Evolutionary conservation across 2,113 vertebrate genomes (phyloP), one percentile per base, ranked within the genome.

Genomic region (Paramormyrops kingsleyae): DNA sequence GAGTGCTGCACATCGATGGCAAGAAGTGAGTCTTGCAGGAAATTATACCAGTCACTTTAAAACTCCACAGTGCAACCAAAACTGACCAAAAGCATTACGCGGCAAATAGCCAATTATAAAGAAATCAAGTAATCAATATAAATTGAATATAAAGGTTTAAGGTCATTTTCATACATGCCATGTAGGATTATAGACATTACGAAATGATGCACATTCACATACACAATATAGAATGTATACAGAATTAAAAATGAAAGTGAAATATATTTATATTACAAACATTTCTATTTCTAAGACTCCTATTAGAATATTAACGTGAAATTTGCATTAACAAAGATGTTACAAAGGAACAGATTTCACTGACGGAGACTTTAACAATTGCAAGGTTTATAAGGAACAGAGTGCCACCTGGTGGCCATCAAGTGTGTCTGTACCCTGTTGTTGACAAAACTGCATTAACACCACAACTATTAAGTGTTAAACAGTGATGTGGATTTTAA

Each of bases 331-430:
- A 27, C 83, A 85, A n/a, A 47, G 39, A 85, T 47, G 44, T 85
- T 47, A 8, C 62, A 42, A 80, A 39, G 31, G 35, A 85, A 21
- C 39, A 44, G 19, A 49, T 86, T 24, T 86, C 83, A n/a, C 83
- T 47, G 19, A 13, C 13, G 4, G 83, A 42, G 74, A n/a, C 83
- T 84, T 83, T n/a, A 50, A 50, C 10, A 49, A 15, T 27, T 15
- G 44, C 49, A 46, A 70, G 3, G 24, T 87, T 83, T 50, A 53
- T 39, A 50, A 53, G 50, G 27, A 52, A 19, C 87, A 89, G 87
- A 91, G 83, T 53, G 62, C 8, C 59, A 91, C 42, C 74, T 47
- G 50, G 87, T 91, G 80, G 50, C 27, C 10, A 59, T 86, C n/a
- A 27, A 6, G 49, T 87, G 44, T 35, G 5, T 10, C 6, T 87